Base-by-base conservation (phyloP, 2,888 invertebrate species). In the Papilio demoleus region DNA sequence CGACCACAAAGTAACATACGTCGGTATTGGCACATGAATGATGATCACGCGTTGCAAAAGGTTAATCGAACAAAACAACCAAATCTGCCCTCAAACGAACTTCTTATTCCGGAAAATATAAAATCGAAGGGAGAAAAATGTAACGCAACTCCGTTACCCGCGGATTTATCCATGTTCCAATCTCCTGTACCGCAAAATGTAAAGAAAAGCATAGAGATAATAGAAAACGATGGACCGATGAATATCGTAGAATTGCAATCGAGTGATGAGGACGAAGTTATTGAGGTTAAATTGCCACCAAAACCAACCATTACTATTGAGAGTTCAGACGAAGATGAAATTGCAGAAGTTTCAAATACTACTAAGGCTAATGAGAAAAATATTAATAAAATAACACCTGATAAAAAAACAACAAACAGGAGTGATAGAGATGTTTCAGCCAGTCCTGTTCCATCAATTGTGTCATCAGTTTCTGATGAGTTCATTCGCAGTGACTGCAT, bases 401-500 rank as follows among this genome's bases (percentile, higher is more conserved):
- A 69, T 22, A 61, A 65, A 53, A 56, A 19, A 19, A 22, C 42
- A 27, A 42, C 65, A 65, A 70, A 70, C 24, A 75, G 70, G 72
- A 73, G 67, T 67, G 83, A 86, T 17, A 78, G 88, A 75, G 88
- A 82, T 56, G 74, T 86, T 2, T 85, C 88, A 12, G 80, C 89
- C 0, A 93, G 93, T 71, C 93, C 93, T 0, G 92, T 90, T 11
- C 93, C 90, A 53, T 93, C 93, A 36, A 85, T 89, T 17, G 88
- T 93, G 2, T 93, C 93, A 11, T 92, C 93, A 38, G 84, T 92
- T 11, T 93, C 93, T 27, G 93, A 93, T 79, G 93, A 93, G 17
- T 93, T 93, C 65, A 92, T 93, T 31, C 86, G 92, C 67, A 81
- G 88, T 70, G 93, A 93, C 73, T 92, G 92, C 75, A 89, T 92